phyloP scores from a whole-genome alignment of 2,113 vertebrate genomes.

The Alces alces region DNA sequence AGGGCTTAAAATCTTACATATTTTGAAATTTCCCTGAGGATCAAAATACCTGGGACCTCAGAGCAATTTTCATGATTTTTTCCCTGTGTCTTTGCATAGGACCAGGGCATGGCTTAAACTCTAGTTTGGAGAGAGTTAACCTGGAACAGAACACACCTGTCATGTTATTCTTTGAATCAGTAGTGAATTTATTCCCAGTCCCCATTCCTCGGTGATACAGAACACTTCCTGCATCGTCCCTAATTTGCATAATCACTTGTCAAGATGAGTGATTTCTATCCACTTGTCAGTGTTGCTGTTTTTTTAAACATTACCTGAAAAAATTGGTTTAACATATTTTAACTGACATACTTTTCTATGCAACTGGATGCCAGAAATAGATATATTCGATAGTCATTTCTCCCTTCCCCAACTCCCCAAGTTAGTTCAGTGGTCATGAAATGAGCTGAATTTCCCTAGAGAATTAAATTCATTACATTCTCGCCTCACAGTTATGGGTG shows the following conservation, averaged over 20 bases:
- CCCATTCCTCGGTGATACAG: slow-evolving; percentile 18
- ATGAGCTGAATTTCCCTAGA: slow-evolving; percentile 51
- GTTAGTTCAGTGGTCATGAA: slow-evolving; percentile 30
- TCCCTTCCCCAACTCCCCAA: neutral
- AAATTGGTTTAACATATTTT: slow-evolving; percentile 69
- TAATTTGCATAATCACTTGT: slow-evolving; percentile 71
- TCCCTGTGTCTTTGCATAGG: neutral
- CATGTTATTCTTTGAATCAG: slow-evolving; percentile 36
- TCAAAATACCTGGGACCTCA: neutral
- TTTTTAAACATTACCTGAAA: slow-evolving; percentile 50
- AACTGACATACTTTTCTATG: slow-evolving; percentile 48
- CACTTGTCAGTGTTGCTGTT: slow-evolving; percentile 59
- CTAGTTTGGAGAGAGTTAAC: slow-evolving; percentile 47
- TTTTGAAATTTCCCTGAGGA: neutral
- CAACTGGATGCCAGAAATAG: neutral
- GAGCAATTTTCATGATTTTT: neutral
- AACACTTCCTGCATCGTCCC: slow-evolving; percentile 30
- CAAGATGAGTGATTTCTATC: slow-evolving; percentile 70
- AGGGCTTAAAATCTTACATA: neutral
- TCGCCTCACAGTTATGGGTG: slow-evolving; percentile 34
- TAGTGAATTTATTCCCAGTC: slow-evolving; percentile 27
- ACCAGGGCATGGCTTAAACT: neutral
- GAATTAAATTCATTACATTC: slow-evolving; percentile 47
- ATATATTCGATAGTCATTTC: slow-evolving; percentile 44
- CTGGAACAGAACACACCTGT: slow-evolving; percentile 5